These are phyloP conservation scores for Dromococcyx pavoninus DNA, from an alignment of 2,797 vertebrate genomes.

Conservation along the genomic window DNA sequence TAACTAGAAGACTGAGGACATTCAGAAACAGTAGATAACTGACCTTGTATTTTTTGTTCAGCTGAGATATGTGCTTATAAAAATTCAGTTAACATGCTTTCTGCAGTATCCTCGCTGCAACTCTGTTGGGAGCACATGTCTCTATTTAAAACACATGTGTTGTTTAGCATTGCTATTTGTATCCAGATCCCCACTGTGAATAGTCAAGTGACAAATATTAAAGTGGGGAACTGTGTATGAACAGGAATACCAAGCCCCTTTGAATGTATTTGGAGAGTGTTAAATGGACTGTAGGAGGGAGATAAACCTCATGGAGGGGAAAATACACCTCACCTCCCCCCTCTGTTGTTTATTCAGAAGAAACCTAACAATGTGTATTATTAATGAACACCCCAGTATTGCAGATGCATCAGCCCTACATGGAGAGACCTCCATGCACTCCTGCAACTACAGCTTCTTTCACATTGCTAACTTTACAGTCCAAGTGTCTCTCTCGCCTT, in stretches of 20 bases:
- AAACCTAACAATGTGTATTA: background rate
- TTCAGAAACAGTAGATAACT: slow-evolving; percentile 40
- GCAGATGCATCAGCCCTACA: background rate
- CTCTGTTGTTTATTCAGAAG: background rate
- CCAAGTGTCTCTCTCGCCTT: background rate
- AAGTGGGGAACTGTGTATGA: slow-evolving; percentile 25
- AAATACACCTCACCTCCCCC: background rate
- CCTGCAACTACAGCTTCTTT: background rate
- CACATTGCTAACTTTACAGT: background rate
- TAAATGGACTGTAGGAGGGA: slow-evolving; percentile 1
- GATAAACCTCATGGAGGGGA: background rate
- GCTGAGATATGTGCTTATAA: slow-evolving; percentile 44
- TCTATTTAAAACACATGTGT: slow-evolving; percentile 44
- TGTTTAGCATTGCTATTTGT: slow-evolving; percentile 36
- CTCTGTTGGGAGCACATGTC: slow-evolving; percentile 13
- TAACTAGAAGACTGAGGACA: slow-evolving; percentile 32
- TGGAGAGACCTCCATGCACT: background rate
- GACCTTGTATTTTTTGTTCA: slow-evolving; percentile 51
- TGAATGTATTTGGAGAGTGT: slow-evolving; percentile 18
- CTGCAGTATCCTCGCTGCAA: slow-evolving; percentile 40
- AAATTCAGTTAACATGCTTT: slow-evolving; percentile 50
- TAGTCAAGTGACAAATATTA: slow-evolving; percentile 54
- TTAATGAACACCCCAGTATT: background rate
- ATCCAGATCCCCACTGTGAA: slow-evolving; percentile 53
- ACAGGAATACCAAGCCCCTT: background rate